phyloP scores from a whole-genome alignment of 1,140 invertebrate species.

The Zaprionus vittiger region DNA sequence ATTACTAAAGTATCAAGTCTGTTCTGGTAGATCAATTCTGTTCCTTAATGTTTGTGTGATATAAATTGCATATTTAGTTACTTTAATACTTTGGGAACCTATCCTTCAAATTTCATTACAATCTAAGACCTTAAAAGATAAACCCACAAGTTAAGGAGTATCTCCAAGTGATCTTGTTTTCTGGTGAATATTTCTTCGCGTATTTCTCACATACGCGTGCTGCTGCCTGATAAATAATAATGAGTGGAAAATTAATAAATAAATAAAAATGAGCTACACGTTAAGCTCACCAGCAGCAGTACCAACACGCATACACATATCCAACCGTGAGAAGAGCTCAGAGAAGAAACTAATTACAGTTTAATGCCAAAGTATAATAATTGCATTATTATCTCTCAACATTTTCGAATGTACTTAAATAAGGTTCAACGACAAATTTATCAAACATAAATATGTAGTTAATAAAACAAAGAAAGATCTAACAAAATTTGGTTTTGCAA shows the following conservation, averaged over 20 bases:
- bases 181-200: slow-evolving; percentile 15
- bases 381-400: background rate
- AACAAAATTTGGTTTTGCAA: background rate
- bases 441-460: too few relatives aligned
- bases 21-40: background rate
- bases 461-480: too few relatives aligned
- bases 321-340: slow-evolving; percentile 45
- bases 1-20: background rate
- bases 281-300: background rate
- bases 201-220: slow-evolving; percentile 42
- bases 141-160: background rate
- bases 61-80: background rate
- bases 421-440: too few relatives aligned
- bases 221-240: slow-evolving; percentile 63
- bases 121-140: background rate
- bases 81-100: background rate
- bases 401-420: background rate
- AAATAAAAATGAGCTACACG: slow-evolving; percentile 55
- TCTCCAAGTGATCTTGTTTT: background rate
- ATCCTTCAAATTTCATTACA: background rate
- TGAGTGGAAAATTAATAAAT: slow-evolving; percentile 67
- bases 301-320: slow-evolving; percentile 4
- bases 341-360: slow-evolving; percentile 68
- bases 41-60: too few relatives aligned
- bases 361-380: slow-evolving; percentile 71